Percentiles rank a stretch among this genome's conserved stretches.
phyloP scores from a whole-genome alignment of 92 coral and sea anemone genomes.

The Anthopleura xanthogrammica region DNA sequence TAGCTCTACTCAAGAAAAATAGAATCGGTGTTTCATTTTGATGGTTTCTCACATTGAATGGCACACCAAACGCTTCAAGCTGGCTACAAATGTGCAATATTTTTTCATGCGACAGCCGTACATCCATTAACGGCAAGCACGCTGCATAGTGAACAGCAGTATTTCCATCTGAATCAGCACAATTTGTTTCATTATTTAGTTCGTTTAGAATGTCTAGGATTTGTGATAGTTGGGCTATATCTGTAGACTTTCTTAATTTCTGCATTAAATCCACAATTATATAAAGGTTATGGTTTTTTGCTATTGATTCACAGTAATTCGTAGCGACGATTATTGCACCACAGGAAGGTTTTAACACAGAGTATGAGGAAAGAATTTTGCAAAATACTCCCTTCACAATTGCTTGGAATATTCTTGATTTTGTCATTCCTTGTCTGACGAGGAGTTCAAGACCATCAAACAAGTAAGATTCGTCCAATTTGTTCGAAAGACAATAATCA shows the following conservation, averaged over 20 bases:
- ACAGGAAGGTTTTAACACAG: background rate
- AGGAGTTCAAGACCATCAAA: background rate
- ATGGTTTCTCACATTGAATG: background rate
- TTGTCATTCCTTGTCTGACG: background rate
- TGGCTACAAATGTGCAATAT: background rate
- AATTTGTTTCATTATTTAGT: slow-evolving; percentile 18
- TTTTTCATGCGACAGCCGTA: background rate
- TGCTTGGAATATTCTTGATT: background rate
- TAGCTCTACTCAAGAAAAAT: background rate
- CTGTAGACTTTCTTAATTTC: no score
- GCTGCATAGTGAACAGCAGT: slow-evolving; percentile 23
- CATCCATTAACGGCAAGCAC: slow-evolving; percentile 3
- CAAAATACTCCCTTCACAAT: background rate
- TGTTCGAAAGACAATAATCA: background rate
- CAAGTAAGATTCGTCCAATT: background rate
- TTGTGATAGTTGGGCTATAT: background rate
- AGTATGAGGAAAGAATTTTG: background rate
- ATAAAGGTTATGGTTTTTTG: no score
- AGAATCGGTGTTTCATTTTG: slow-evolving; percentile 17
- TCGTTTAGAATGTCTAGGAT: slow-evolving; percentile 1
- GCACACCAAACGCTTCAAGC: slow-evolving; percentile 4
- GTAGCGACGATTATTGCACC: background rate
- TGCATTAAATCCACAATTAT: no score
- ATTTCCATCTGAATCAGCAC: slow-evolving; percentile 29
- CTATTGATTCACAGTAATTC: background rate